Base-by-base conservation (phyloP, 37 sponge, comb jelly and placozoan genomes). In the Chondrosia reniformis region DNA sequence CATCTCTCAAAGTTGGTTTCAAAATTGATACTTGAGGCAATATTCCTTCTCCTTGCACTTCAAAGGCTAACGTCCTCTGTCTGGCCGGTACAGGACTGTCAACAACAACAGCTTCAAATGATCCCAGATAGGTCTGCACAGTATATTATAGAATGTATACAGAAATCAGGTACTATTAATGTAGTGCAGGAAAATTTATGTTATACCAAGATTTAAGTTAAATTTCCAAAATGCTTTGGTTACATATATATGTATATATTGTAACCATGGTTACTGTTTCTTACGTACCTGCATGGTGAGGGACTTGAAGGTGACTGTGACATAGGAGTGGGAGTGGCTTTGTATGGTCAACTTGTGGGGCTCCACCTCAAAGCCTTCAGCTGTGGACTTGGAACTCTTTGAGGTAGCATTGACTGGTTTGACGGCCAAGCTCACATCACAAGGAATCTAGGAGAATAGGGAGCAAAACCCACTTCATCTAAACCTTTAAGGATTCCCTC, bases 11-110 rank as follows among this genome's bases (percentile, higher is more conserved):
- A 7, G 84, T 74, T 8, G 98, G 98, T 45, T 79, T 54, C 24
- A 84, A 21, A 8, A 97, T 56, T 21, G 93, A 55, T 4, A 97
- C 84, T 71, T 92, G 90, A 31, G 98, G 98, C 31, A 97, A 78
- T 63, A 87, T 89, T 6, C 98, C 98, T 67, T 97, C 98, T 64
- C 98, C 98, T 63, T 92, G 91, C 42, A 97, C 67, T 25, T 97
- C 98, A 89, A 95, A 95, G 2, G 79, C 57, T 37, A 97, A 79
- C 8, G 81, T 84, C 45, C 83, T 82, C 2, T 56, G 71, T 39
- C 75, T 80, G 19, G 83, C 31, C 3, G 71, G 45, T 2, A 67
- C 24, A 21, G 89, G 61, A 7, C 82, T 83, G 12, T 93, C 94
- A 15, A 85, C 67, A 37, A 31, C 22, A 8, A 54, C 76, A 12